Evolutionary conservation across 2,797 vertebrate species (phyloP), one percentile per base, ranked within the genome.

Genomic region (Hydrolagus colliei): DNA sequence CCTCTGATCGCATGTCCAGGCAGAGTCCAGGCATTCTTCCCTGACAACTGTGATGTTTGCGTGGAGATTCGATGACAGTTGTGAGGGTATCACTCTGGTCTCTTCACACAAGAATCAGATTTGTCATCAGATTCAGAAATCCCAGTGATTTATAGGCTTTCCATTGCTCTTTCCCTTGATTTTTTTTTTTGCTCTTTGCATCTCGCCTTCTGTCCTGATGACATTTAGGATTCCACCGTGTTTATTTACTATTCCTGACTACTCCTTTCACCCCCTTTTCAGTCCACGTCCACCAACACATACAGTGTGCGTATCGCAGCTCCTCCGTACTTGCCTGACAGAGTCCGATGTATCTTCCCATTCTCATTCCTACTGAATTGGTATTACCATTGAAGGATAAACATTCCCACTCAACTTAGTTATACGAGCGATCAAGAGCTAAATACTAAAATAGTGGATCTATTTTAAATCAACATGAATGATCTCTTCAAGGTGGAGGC

Each of bases 111-210:
- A 93, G 93, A 95, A 95, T 96, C 95, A 90, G 89, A 91, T 95
- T 96, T 96, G 94, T 96, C 95, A 94, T 95, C 95, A 95, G 93
- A 96, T 95, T 95, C 94, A 95, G 95, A 95, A 96, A 95, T 95
- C 93, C 90, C 72, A 89, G 89, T 97, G 96, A 97, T 96, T 96
- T 96, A 95, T 92, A 88, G 91, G 92, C 90, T 95, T 95, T 90
- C 86, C 88, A 91, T 88, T 91, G 87, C 88, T 87, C 89, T 91
- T 91, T 92, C 89, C 86, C 86, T 87, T 87, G 89, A 68, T 84
- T 84, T 68, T 87, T 68, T 87, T 87, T 90, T 88, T 90, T 89
- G 89, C 91, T 93, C 86, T 78, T 65, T 87, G 85, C 90, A 87
- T 90, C 79, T 84, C 27, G 71, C 5, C 65, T 68, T 84, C 79